Conservation (phyloP, 2,797 vertebrate species). For the Sciurus carolinensis region DNA sequence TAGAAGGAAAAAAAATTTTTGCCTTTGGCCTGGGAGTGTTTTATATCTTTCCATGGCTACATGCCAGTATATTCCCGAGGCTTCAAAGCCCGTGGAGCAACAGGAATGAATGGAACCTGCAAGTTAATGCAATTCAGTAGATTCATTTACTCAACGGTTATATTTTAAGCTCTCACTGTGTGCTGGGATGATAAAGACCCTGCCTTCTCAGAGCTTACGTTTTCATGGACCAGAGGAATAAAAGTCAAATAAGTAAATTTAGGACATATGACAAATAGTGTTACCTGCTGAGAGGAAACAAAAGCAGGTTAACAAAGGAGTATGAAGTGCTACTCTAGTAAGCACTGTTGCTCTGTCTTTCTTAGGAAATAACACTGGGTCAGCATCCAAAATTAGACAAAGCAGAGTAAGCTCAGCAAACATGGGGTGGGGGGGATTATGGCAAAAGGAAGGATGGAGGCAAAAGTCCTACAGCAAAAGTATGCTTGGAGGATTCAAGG, state of each 20-base stretch:
- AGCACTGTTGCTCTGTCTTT: not conserved
- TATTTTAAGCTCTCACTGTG: not conserved
- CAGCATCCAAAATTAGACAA: not conserved
- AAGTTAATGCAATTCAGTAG: not conserved
- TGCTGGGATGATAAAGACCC: not conserved
- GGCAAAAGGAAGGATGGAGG: not conserved
- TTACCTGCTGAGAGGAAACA: not conserved
- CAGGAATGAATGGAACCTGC: not conserved
- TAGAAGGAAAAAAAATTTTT: not conserved
- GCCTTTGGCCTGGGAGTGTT: not conserved
- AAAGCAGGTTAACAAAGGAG: not conserved
- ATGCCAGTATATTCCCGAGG: not conserved
- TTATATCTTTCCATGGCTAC: not conserved
- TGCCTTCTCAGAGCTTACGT: not conserved
- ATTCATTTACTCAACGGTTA: not conserved
- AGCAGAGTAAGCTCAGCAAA: not conserved
- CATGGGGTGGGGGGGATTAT: not conserved
- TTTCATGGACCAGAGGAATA: not conserved
- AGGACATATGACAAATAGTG: not conserved
- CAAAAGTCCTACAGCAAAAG: not conserved
- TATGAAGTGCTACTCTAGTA: not conserved
- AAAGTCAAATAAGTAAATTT: conserved; percentile 1
- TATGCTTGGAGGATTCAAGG: not conserved
- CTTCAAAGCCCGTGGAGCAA: not conserved
- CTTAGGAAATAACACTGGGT: not conserved